Evolutionary conservation across 2,797 vertebrate genomes (phyloP), one percentile per base, ranked within the genome.

Genomic region (Pangasius larnaudii): DNA sequence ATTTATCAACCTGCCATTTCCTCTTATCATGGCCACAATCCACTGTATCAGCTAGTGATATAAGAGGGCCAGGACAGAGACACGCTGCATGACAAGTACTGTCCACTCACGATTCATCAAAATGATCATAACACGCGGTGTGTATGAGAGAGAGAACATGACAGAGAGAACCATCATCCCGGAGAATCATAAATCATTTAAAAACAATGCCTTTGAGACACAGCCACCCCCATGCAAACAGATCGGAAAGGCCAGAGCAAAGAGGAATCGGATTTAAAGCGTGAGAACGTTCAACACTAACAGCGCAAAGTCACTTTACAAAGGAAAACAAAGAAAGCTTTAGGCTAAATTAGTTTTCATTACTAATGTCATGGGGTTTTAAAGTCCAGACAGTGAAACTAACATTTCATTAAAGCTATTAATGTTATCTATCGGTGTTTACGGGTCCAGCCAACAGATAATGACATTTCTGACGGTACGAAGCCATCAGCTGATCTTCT

Each of bases 1-100:
- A 91, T 93, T 93, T 90, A 92, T 93, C 93, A 88, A 90, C 74
- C 87, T 89, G 88, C 90, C 88, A 88, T 92, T 92, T 89, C 85
- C 90, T 89, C 85, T 91, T 91, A 90, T 92, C 92, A 89, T 83
- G 49, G 88, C 61, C 84, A 91, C 91, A 92, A 92, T 90, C 93
- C 91, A 91, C 86, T 86, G 91, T 91, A 91, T 91, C 90, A 93
- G 90, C 91, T 92, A 82, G 82, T 13, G 63, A 85, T 91, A 93
- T 92, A 92, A 91, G 90, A 91, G 81, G 88, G 85, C 83, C 88
- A 69, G 71, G 72, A 89, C 81, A 84, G 77, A 88, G 80, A 87
- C 90, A 89, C 49, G 49, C 89, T 77, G 90, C 85, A 85, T 91
- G 91, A 93, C 90, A 91, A 92, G 90, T 63, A 89, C 84, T 91